Evolutionary conservation across 2,888 invertebrate genomes (phyloP).

Genomic region (Cremastinae sp.): DNA sequence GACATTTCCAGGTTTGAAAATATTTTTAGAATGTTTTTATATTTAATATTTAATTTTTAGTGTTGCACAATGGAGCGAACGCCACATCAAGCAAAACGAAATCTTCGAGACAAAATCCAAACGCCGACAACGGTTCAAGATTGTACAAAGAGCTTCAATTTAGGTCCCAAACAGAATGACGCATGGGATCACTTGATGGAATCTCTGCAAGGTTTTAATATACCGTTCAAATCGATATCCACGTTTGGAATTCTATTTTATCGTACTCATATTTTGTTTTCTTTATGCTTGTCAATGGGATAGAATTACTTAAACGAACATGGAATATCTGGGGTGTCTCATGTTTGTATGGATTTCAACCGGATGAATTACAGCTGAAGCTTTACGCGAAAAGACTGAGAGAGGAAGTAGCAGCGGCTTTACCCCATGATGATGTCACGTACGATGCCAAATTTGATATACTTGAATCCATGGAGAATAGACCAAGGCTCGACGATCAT

Average conservation of each 20-base stretch:
- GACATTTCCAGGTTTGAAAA: no score
- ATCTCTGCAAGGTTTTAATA: conserved; percentile 49
- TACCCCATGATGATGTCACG: conserved; percentile 70
- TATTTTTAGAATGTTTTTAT: no score
- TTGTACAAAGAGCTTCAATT: conserved; percentile 47
- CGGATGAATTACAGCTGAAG: conserved; percentile 72
- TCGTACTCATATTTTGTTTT: conserved; percentile 9
- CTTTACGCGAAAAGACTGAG: conserved; percentile 74
- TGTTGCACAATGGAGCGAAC: conserved; percentile 25
- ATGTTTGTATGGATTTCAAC: conserved; percentile 72
- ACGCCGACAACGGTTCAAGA: conserved; percentile 36
- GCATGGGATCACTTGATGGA: conserved; percentile 22
- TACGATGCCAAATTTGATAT: conserved; percentile 70
- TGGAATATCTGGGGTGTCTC: conserved; percentile 77
- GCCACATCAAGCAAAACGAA: not conserved
- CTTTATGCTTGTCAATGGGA: conserved; percentile 8
- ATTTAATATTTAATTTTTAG: no score
- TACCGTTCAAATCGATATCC: not conserved
- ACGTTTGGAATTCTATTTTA: not conserved
- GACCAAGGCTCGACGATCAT: conserved; percentile 65
- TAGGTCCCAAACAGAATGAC: conserved; percentile 43
- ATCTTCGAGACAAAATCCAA: conserved; percentile 8
- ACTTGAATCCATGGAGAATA: conserved; percentile 59
- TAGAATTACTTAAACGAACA: conserved; percentile 73
- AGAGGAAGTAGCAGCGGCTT: conserved; percentile 72